Conservation (phyloP, 2,888 invertebrate species). For the Chrysopilus asiliformis region DNA sequence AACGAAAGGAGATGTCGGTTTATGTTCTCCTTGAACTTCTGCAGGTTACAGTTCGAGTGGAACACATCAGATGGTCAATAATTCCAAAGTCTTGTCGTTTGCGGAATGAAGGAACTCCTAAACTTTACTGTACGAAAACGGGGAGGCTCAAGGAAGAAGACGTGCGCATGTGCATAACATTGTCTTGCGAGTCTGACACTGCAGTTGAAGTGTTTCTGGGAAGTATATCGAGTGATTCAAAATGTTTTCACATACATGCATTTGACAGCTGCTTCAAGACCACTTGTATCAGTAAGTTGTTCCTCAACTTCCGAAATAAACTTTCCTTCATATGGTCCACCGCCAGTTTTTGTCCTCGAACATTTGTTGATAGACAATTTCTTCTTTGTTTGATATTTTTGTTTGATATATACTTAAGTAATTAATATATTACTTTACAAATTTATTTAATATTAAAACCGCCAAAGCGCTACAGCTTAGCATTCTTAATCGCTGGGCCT, state of each 20-base stretch:
- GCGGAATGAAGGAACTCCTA: too few species aligned
- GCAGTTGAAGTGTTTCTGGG: too few species aligned
- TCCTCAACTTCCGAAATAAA: constrained; percentile 10
- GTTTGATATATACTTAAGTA: constrained; percentile 10
- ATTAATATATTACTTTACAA: neutral
- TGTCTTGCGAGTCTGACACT: too few species aligned
- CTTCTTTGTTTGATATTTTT: constrained; percentile 13
- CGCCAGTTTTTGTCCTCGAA: constrained; percentile 10
- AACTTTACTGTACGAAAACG: too few species aligned
- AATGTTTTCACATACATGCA: neutral
- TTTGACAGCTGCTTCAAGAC: constrained; percentile 3
- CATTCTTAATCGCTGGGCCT: neutral
- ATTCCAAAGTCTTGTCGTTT: too few species aligned
- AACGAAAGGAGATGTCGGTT: too few species aligned
- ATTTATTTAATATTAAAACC: neutral
- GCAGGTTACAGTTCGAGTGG: too few species aligned
- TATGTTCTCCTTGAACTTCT: too few species aligned
- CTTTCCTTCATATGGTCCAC: constrained; percentile 11
- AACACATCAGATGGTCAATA: too few species aligned
- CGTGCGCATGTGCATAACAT: too few species aligned
- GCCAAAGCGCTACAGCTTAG: neutral
- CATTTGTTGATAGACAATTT: constrained; percentile 12
- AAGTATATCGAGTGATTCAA: too few species aligned
- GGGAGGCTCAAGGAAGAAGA: too few species aligned
- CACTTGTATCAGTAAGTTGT: constrained; percentile 12